Percentiles rank a stretch among this genome's conserved stretches.
phyloP scores from a whole-genome alignment of 2,888 invertebrate species.

The Philaethria dido region DNA sequence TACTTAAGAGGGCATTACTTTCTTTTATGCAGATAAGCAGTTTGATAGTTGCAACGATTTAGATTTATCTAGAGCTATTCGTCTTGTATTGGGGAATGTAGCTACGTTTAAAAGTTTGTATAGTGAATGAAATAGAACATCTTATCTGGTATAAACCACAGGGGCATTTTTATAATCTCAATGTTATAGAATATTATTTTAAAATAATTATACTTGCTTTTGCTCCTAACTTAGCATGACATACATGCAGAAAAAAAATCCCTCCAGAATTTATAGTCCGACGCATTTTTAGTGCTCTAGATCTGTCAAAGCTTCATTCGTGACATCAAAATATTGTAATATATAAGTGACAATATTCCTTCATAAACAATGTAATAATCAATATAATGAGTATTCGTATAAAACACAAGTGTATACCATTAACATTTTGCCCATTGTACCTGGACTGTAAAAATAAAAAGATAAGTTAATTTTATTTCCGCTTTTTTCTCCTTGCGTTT shows the following conservation, averaged over 20 bases:
- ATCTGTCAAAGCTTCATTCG: not conserved
- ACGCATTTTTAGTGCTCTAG: not conserved
- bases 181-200: not conserved
- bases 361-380: not conserved
- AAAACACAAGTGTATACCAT: no score
- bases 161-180: not conserved
- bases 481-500: no score
- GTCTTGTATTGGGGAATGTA: no score
- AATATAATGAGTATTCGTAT: not conserved
- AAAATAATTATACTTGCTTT: not conserved
- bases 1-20: not conserved
- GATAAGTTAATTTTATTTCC: no score
- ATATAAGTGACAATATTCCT: not conserved
- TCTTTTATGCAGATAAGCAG: not conserved
- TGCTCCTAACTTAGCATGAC: not conserved
- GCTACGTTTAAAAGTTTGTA: no score
- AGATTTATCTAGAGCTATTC: not conserved
- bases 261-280: slow-evolving; percentile 1
- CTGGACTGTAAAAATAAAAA: no score
- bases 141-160: not conserved
- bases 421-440: no score
- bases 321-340: not conserved
- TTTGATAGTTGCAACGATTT: not conserved
- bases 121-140: not conserved
- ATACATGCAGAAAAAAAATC: not conserved